These are phyloP conservation scores for Coreius guichenoti DNA, from an alignment of 2,797 vertebrate genomes.

Conservation along the genomic window DNA sequence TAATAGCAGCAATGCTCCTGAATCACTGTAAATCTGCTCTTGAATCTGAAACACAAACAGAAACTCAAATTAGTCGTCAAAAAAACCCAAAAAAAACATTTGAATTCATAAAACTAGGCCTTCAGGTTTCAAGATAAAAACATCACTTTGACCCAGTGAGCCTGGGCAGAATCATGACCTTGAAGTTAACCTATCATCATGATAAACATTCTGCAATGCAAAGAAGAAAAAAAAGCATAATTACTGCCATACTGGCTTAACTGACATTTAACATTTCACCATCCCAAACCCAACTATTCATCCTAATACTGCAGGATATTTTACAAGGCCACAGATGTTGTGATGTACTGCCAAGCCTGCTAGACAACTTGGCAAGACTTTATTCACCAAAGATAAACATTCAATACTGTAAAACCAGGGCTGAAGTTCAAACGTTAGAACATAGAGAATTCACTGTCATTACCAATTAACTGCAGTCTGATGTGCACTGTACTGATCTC, in stretches of 20 bases:
- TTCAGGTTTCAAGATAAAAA: neutral
- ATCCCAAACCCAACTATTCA: neutral
- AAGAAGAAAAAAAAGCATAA: neutral
- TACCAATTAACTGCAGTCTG: neutral
- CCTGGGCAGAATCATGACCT: neutral
- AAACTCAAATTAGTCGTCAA: conserved; percentile 3
- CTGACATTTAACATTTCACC: conserved; percentile 5
- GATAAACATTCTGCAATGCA: neutral
- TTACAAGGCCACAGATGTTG: conserved; percentile 29
- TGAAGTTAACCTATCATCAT: neutral
- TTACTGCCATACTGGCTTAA: neutral
- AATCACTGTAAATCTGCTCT: conserved; percentile 1
- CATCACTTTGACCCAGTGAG: no score
- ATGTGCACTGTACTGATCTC: neutral
- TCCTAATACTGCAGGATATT: neutral
- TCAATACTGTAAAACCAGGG: conserved; percentile 3
- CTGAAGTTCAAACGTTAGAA: neutral
- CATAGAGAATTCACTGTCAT: neutral
- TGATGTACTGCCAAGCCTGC: conserved; percentile 12
- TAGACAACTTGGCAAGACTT: conserved; percentile 10
- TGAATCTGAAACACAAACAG: conserved; percentile 26
- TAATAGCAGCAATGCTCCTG: conserved; percentile 1
- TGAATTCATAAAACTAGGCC: neutral
- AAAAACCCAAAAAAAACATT: neutral
- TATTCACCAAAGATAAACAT: conserved; percentile 15